Percentiles rank a stretch among this genome's conserved stretches.
phyloP scores from a whole-genome alignment of 2,888 invertebrate genomes.

The Eristalinus sepulchralis region DNA sequence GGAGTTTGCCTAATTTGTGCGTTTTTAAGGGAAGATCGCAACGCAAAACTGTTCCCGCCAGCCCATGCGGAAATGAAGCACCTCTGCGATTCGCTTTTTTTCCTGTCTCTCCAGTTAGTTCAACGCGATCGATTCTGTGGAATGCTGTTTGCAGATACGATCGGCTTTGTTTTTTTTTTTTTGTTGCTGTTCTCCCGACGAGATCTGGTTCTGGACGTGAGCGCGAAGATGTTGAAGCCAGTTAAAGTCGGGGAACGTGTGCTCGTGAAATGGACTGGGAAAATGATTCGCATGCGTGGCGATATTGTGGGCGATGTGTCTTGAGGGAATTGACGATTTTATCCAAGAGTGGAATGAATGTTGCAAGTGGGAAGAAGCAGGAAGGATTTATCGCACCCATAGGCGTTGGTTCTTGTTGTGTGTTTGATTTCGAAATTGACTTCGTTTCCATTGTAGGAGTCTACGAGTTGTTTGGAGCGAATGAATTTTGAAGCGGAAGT shows the following conservation, averaged over 20 bases:
- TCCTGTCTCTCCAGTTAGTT: neutral
- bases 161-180: conserved; percentile 23
- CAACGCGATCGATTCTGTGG: conserved; percentile 36
- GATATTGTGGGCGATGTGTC: conserved; percentile 16
- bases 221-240: neutral
- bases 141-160: conserved; percentile 52
- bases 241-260: conserved; percentile 1
- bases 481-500: no score
- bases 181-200: conserved; percentile 4
- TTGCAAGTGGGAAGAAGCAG: conserved; percentile 11
- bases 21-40: conserved; percentile 21
- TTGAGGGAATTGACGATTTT: conserved; percentile 18
- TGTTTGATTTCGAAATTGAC: neutral
- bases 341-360: conserved; percentile 7
- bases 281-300: conserved; percentile 13
- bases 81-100: neutral
- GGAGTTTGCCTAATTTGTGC: conserved; percentile 19
- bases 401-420: neutral
- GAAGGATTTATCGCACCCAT: neutral
- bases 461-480: no score
- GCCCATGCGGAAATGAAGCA: neutral
- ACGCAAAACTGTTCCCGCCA: neutral
- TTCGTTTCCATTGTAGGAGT: no score
- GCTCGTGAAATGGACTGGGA: conserved; percentile 20
- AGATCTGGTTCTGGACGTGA: conserved; percentile 45